Evolutionary conservation across 2,113 vertebrate species (phyloP).

Genomic region (Callaeas wilsoni): DNA sequence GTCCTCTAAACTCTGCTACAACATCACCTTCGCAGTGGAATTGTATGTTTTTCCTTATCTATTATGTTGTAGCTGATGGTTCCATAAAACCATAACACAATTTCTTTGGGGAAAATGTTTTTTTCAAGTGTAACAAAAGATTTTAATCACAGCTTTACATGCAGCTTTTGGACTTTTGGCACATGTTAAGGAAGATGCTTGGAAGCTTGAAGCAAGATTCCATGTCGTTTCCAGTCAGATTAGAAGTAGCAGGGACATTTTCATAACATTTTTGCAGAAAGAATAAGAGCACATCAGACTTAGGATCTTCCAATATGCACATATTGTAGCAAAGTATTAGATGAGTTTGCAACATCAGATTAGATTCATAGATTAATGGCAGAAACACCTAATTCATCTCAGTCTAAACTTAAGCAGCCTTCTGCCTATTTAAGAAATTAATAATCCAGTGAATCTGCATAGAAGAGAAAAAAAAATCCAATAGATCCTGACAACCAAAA

Average conservation of each 20-base stretch:
- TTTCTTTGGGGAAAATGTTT: background rate
- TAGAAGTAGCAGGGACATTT: background rate
- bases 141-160: background rate
- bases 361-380: background rate
- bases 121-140: background rate
- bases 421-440: background rate
- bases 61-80: background rate
- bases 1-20: background rate
- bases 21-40: background rate
- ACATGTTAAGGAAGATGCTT: background rate
- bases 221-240: background rate
- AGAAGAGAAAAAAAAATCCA: background rate
- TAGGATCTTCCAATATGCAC: background rate
- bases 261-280: background rate
- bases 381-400: background rate
- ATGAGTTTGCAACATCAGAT: background rate
- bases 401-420: background rate
- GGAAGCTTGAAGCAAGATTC: background rate
- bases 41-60: background rate
- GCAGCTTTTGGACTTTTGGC: background rate
- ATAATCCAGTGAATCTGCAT: background rate
- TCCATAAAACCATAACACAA: background rate
- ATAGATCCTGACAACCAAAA: background rate
- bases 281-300: background rate
- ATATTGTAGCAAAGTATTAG: background rate